These are phyloP conservation scores for Archegozetes longisetosus DNA, from an alignment of 1,140 invertebrate genomes.

Conservation along the genomic window DNA sequence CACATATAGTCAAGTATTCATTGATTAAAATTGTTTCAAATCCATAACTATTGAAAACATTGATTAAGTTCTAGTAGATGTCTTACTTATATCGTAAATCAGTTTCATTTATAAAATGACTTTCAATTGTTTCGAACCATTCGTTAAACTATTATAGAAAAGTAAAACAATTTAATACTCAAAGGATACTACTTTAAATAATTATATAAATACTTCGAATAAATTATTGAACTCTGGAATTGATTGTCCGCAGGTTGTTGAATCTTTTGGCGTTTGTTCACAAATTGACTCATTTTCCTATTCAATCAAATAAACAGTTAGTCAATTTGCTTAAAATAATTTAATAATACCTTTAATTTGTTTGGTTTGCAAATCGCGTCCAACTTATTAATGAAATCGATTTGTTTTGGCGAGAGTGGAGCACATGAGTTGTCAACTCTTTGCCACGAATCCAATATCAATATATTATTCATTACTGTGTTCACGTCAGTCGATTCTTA, in stretches of 20 bases:
- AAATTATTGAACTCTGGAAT: background rate
- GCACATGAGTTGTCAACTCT: background rate
- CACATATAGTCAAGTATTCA: background rate
- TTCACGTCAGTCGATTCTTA: background rate
- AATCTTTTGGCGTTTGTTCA: no score
- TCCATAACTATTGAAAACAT: no score
- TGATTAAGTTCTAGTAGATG: no score
- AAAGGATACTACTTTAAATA: no score
- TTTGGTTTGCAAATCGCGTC: background rate
- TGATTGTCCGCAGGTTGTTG: no score
- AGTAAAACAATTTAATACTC: background rate
- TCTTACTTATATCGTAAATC: constrained; percentile 7
- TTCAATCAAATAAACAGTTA: no score
- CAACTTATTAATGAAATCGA: background rate
- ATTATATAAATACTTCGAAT: background rate
- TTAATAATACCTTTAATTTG: background rate
- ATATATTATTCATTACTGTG: background rate
- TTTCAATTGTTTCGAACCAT: constrained; percentile 1
- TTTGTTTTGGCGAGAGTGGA: background rate
- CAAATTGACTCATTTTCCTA: no score
- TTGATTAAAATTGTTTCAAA: background rate
- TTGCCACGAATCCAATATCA: background rate
- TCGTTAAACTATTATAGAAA: constrained; percentile 5
- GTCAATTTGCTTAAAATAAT: no score
- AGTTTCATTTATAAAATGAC: constrained; percentile 2